Evolutionary conservation across 1,140 invertebrate genomes (phyloP), one percentile per base, ranked within the genome.

Genomic region (Calliphora vicina): DNA sequence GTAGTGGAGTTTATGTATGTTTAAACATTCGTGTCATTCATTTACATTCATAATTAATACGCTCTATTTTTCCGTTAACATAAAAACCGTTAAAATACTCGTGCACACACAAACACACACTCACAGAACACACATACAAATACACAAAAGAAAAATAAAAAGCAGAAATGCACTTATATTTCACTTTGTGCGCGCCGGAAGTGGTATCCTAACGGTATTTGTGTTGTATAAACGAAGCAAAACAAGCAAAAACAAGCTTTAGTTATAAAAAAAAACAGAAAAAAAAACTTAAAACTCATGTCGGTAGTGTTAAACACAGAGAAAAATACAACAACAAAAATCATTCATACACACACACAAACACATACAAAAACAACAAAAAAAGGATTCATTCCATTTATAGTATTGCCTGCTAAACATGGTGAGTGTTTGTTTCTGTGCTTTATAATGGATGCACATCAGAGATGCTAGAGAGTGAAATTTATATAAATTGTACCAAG

Each of bases 1-100:
- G 2, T 35, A 35, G 35, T 35, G 35, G n/a, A 67, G 57, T 67
- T 20, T 67, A 23, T 67, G 20, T 67, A n/a, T 67, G 20, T 76
- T 76, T 42, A 76, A 42, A 78, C 74, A 78, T 78, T 78, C 74
- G 74, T 78, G 74, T 78, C 80, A 81, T 81, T 78, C 80, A 81
- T 81, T 81, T 81, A 71, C 80, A 81, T 81, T 81, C 80, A 81
- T 81, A 81, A 81, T 81, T 81, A 81, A 81, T 81, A 71, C 80
- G 80, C 80, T 67, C 80, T 25, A 78, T 78, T 78, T 78, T 78
- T 43, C 20, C 74, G 35, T 78, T 78, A 78, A 78, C 29, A 78
- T 25, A 76, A 20, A 35, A 78, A 45, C 74, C 74, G 74, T 78
- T 78, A 78, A 78, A 78, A 78, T 67, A 78, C 35, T 13, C 74